A percentile compares a stretch with the other conserved stretches of the same genome.
Conservation (phyloP, 2,888 invertebrate species). For the Gibbula magus region DNA sequence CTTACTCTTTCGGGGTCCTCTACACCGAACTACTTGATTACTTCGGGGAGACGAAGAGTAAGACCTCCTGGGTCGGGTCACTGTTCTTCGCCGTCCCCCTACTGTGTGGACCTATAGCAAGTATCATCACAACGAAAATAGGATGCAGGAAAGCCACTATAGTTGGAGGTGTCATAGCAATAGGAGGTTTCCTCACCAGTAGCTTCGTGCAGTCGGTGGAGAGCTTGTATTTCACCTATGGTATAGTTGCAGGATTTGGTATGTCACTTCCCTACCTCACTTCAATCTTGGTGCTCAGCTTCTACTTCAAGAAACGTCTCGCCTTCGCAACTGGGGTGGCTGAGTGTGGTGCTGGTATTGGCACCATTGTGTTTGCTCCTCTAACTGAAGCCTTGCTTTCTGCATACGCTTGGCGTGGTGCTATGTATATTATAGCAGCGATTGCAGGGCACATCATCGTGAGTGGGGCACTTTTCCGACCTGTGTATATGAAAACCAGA, state of each 20-base stretch:
- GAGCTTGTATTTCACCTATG: constrained; percentile 67
- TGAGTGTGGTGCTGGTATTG: constrained; percentile 70
- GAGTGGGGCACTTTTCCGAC: constrained; percentile 65
- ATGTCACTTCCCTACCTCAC: constrained; percentile 70
- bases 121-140: constrained; percentile 59
- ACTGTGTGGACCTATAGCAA: constrained; percentile 68
- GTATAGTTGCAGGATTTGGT: constrained; percentile 69
- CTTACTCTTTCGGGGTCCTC: constrained; percentile 92
- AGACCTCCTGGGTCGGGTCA: constrained; percentile 92
- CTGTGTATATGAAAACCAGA: constrained; percentile 34
- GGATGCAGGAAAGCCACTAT: constrained; percentile 68
- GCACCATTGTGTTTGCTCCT: constrained; percentile 69
- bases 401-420: constrained; percentile 67
- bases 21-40: constrained; percentile 89
- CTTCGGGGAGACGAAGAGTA: constrained; percentile 88
- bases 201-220: constrained; percentile 60
- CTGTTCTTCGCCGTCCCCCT: constrained; percentile 94
- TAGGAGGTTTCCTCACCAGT: constrained; percentile 63
- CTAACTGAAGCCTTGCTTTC: constrained; percentile 64
- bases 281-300: constrained; percentile 69
- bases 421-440: constrained; percentile 64
- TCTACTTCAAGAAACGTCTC: constrained; percentile 69
- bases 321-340: constrained; percentile 71
- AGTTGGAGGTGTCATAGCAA: constrained; percentile 67
- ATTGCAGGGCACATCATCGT: constrained; percentile 63